phyloP scores from a whole-genome alignment of 2,797 vertebrate genomes.

The Channallabes apus region DNA sequence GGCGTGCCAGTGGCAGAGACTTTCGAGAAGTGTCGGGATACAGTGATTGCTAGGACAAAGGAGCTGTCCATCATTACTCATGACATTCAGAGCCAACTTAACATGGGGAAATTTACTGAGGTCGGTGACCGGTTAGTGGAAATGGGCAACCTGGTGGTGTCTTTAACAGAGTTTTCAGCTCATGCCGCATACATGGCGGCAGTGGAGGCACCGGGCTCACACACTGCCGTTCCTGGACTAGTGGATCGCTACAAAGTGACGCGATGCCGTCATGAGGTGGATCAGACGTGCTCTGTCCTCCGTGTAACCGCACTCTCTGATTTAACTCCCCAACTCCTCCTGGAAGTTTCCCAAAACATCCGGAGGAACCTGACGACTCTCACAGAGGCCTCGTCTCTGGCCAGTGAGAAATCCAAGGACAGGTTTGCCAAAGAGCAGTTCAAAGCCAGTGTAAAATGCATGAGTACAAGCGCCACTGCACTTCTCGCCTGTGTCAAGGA shows the following conservation, averaged over 20 bases:
- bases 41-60: constrained; percentile 94
- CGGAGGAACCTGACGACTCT: constrained; percentile 91
- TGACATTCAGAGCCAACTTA: constrained; percentile 97
- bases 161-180: constrained; percentile 91
- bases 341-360: constrained; percentile 96
- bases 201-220: constrained; percentile 85
- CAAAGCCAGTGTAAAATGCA: constrained; percentile 92
- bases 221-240: constrained; percentile 84
- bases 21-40: constrained; percentile 97
- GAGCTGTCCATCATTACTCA: constrained; percentile 97
- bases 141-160: constrained; percentile 93
- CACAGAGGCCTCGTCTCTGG: constrained; percentile 90
- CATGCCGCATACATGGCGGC: constrained; percentile 94
- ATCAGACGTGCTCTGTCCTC: constrained; percentile 87
- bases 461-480: constrained; percentile 93
- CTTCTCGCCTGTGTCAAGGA: constrained; percentile 93
- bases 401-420: constrained; percentile 91
- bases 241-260: constrained; percentile 98
- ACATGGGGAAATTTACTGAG: constrained; percentile 94
- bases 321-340: constrained; percentile 89
- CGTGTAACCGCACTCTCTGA: constrained; percentile 85
- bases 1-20: constrained; percentile 85
- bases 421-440: constrained; percentile 96
- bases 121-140: constrained; percentile 90
- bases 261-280: constrained; percentile 93